Evolutionary conservation across 2,888 invertebrate genomes (phyloP), one percentile per base, ranked within the genome.

Genomic region (Cephus pygmeus): DNA sequence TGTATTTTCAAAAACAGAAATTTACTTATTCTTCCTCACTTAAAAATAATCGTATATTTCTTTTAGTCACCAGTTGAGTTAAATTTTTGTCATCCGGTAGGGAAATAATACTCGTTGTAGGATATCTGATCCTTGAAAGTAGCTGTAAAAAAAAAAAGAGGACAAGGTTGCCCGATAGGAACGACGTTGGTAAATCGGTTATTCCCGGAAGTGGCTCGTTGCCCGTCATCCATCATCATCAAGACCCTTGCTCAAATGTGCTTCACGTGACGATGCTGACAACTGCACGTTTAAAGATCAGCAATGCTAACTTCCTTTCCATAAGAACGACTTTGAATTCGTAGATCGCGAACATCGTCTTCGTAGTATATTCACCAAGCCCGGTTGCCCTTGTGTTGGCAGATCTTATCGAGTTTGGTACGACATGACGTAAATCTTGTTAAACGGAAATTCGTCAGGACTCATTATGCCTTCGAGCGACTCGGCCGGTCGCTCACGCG

Each of bases 201-300:
- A 88, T 88, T 88, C 88, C 88, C 90, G 90, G 90, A 90, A 90
- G 89, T 89, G 82, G 85, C 88, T 90, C 89, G 84, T 90, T 90
- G 88, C 83, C 82, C 82, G 79, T 87, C 87, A 88, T 88, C 88
- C 88, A 87, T 90, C 89, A 90, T 90, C 88, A 90, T 90, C 88
- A 88, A 82, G 79, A 81, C 75, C 76, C 73, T 68, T 73, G 73
- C 79, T 77, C 78, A 80, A 76, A 84, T 84, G 82, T 83, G 83
- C 80, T 83, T 85, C 83, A 82, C 80, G 82, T 83, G 83, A 82
- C 83, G 82, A 82, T 84, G 83, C 84, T 84, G 85, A 85, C 84
- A 81, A 83, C 75, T 83, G 79, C 77, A 78, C 79, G 83, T 83
- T 83, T 79, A 76, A 82, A 83, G 81, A 31, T 79, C 69, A 9